These are phyloP conservation scores for Plebejus anna DNA, from an alignment of 2,888 invertebrate species.

Conservation along the genomic window DNA sequence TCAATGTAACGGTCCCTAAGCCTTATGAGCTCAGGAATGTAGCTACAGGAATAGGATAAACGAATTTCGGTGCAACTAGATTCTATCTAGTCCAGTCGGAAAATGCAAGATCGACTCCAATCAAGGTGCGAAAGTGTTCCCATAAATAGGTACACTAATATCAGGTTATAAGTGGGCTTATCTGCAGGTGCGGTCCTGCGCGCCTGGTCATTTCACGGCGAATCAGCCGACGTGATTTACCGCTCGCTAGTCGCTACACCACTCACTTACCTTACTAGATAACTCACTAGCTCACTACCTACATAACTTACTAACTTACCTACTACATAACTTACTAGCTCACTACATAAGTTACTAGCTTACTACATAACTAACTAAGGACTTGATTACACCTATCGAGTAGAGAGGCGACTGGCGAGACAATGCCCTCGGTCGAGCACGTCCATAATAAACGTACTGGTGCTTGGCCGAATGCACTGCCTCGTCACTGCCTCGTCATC, in stretches of 20 bases:
- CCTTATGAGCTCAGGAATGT: too few relatives aligned
- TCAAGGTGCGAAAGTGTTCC: conserved; percentile 2
- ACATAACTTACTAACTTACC: background rate
- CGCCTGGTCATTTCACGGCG: conserved; percentile 46
- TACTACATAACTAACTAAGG: background rate
- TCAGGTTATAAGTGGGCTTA: conserved; percentile 14
- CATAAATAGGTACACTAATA: conserved; percentile 10
- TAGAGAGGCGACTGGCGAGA: too few relatives aligned
- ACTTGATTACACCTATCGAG: too few relatives aligned
- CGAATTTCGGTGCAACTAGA: too few relatives aligned
- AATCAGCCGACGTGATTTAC: conserved; percentile 46
- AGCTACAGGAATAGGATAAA: too few relatives aligned
- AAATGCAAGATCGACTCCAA: background rate
- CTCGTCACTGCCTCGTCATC: too few relatives aligned
- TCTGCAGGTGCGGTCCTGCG: conserved; percentile 24
- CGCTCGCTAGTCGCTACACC: conserved; percentile 37
- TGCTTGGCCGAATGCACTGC: too few relatives aligned
- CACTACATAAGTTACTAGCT: background rate
- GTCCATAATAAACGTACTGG: too few relatives aligned
- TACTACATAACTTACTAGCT: background rate
- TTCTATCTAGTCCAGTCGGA: background rate
- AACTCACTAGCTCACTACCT: background rate
- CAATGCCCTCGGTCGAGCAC: too few relatives aligned
- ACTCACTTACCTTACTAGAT: conserved; percentile 29
- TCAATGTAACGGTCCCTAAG: too few relatives aligned